phyloP scores from a whole-genome alignment of 2,113 vertebrate genomes.

The Marcusenius ussheri region DNA sequence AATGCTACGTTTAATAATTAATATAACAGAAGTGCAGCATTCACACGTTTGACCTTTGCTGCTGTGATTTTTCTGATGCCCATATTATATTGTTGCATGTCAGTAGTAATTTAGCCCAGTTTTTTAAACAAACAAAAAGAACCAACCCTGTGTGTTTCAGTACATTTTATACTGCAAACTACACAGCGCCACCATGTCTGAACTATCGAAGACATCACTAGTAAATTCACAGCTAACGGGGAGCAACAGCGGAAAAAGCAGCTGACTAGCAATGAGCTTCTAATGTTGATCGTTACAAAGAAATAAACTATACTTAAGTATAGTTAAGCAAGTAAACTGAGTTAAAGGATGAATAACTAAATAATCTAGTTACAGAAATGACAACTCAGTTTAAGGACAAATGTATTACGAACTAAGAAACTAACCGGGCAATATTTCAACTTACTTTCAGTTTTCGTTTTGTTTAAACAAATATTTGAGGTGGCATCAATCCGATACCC shows the following conservation, averaged over 20 bases:
- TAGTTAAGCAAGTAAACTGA: neutral
- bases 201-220: neutral
- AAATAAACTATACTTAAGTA: neutral
- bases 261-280: neutral
- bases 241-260: neutral
- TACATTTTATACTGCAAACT: neutral
- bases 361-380: neutral
- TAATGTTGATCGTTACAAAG: neutral
- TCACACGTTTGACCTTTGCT: neutral
- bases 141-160: neutral
- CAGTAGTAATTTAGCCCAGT: neutral
- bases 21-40: neutral
- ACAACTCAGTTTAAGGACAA: neutral
- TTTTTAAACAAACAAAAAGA: neutral
- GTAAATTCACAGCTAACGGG: neutral
- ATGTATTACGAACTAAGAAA: neutral
- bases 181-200: neutral
- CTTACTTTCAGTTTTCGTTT: neutral
- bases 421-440: neutral
- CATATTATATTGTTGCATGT: neutral
- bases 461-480: neutral
- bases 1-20: neutral
- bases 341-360: neutral
- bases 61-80: neutral
- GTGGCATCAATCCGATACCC: neutral